Conservation (phyloP, 2,113 vertebrate genomes). For the Cyprinodon brontotheroides region DNA sequence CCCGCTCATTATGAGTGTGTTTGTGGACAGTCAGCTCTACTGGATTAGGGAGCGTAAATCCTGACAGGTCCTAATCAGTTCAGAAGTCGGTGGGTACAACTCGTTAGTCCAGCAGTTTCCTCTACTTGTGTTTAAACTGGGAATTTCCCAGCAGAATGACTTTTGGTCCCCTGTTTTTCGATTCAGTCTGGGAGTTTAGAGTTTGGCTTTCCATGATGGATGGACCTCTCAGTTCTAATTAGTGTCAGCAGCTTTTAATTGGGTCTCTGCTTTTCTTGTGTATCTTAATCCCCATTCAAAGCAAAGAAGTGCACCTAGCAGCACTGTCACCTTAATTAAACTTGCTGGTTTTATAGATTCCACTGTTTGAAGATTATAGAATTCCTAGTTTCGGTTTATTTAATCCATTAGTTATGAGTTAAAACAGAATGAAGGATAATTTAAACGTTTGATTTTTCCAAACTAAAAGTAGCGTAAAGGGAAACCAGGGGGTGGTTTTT, state of each 20-base stretch:
- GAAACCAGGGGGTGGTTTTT: constrained; percentile 6
- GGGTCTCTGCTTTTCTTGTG: constrained; percentile 43
- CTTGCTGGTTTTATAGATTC: neutral
- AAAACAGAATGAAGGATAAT: neutral
- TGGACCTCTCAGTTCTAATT: constrained; percentile 63
- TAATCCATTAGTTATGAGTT: neutral
- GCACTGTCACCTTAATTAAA: constrained; percentile 23
- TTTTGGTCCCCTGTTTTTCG: constrained; percentile 26
- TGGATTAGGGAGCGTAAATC: constrained; percentile 69
- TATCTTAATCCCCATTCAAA: constrained; percentile 43
- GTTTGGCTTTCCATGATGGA: constrained; percentile 40
- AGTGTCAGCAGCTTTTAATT: constrained; percentile 71
- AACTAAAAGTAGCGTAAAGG: neutral
- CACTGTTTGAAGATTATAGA: neutral
- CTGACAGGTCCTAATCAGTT: constrained; percentile 53
- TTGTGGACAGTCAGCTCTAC: constrained; percentile 32
- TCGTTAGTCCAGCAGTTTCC: constrained; percentile 33
- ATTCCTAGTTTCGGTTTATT: neutral
- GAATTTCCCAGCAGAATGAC: constrained; percentile 6
- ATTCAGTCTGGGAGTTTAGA: constrained; percentile 15
- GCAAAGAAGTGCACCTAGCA: constrained; percentile 30
- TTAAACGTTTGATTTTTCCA: neutral
- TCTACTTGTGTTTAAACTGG: constrained; percentile 37
- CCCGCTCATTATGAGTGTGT: constrained; percentile 1
- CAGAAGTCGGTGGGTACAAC: constrained; percentile 49